Conservation (phyloP, 2,797 vertebrate genomes). For the Adelosebastes latens region DNA sequence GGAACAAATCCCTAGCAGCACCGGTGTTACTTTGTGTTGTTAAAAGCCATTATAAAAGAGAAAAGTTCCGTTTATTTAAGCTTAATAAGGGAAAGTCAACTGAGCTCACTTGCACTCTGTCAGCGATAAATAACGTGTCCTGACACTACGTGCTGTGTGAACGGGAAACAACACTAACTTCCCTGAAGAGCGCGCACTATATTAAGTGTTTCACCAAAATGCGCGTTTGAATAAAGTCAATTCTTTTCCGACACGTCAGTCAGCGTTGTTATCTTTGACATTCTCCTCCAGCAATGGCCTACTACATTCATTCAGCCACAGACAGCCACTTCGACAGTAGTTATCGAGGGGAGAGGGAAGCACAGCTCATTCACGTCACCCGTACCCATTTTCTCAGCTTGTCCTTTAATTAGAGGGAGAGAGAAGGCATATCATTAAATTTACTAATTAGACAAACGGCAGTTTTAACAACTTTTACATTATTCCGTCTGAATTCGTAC, state of each 20-base stretch:
- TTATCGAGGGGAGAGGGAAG: conserved; percentile 25
- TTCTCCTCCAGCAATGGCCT: conserved; percentile 21
- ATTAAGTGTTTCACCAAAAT: conserved; percentile 10
- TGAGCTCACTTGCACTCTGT: neutral
- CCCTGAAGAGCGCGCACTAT: neutral
- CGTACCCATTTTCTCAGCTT: conserved; percentile 27
- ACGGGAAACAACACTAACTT: conserved; percentile 2
- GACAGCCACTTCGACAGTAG: conserved; percentile 21
- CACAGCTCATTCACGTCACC: conserved; percentile 21
- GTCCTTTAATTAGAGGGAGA: conserved; percentile 48
- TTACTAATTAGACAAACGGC: conserved; percentile 57
- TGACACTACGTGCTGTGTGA: neutral
- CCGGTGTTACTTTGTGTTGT: conserved; percentile 1
- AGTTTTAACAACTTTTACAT: conserved; percentile 33
- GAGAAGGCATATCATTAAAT: conserved; percentile 53
- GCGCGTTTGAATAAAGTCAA: conserved; percentile 14
- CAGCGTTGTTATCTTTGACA: conserved; percentile 26
- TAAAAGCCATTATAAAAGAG: conserved; percentile 9
- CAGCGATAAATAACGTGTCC: neutral
- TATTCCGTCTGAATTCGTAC: conserved; percentile 30
- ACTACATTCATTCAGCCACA: conserved; percentile 38
- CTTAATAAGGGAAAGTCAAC: neutral
- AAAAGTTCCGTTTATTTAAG: conserved; percentile 6
- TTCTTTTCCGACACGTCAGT: conserved; percentile 16
- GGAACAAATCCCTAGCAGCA: neutral